Percentiles rank a stretch among this genome's conserved stretches.
These are phyloP conservation scores for Ephydatia muelleri DNA, from an alignment of 37 sponge, comb jelly and placozoan genomes.

Conservation along the genomic window DNA sequence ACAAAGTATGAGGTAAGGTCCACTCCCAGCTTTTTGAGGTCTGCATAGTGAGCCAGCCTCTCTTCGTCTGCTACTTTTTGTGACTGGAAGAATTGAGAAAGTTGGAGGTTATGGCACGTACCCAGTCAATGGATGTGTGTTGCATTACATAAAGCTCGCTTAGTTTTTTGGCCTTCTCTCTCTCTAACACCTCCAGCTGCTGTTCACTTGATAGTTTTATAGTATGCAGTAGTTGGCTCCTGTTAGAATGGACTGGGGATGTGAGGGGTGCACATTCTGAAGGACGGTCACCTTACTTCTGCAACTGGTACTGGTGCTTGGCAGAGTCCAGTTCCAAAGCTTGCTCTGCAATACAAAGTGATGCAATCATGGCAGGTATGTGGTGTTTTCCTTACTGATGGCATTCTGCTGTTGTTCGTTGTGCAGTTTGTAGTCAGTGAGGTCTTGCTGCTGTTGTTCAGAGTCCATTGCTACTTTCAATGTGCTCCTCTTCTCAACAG, in stretches of 20 bases:
- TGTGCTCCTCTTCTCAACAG: slow-evolving; percentile 66
- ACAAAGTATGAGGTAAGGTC: slow-evolving; percentile 75
- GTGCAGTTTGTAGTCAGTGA: slow-evolving; percentile 78
- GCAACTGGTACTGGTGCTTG: slow-evolving; percentile 53
- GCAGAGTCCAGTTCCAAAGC: slow-evolving; percentile 51
- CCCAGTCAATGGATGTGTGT: too few species aligned
- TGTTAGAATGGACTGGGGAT: neutral
- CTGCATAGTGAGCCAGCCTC: slow-evolving; percentile 42
- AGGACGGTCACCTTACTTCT: slow-evolving; percentile 43
- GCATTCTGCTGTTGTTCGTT: slow-evolving; percentile 64
- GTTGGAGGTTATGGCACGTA: neutral
- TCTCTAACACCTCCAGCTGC: slow-evolving; percentile 58
- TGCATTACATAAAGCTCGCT: slow-evolving; percentile 49
- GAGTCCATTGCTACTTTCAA: slow-evolving; percentile 76
- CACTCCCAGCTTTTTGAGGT: slow-evolving; percentile 73
- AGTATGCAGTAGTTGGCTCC: slow-evolving; percentile 64
- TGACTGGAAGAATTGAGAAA: slow-evolving; percentile 4
- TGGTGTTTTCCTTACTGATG: slow-evolving; percentile 35
- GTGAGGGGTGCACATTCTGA: neutral
- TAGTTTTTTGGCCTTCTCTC: slow-evolving; percentile 56
- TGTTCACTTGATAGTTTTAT: slow-evolving; percentile 66
- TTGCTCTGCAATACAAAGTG: slow-evolving; percentile 57
- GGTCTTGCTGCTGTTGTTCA: slow-evolving; percentile 74
- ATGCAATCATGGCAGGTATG: neutral
- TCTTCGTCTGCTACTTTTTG: slow-evolving; percentile 58